Evolutionary conservation across 2,888 invertebrate species (phyloP).

Genomic region (Tholera decimalis): DNA sequence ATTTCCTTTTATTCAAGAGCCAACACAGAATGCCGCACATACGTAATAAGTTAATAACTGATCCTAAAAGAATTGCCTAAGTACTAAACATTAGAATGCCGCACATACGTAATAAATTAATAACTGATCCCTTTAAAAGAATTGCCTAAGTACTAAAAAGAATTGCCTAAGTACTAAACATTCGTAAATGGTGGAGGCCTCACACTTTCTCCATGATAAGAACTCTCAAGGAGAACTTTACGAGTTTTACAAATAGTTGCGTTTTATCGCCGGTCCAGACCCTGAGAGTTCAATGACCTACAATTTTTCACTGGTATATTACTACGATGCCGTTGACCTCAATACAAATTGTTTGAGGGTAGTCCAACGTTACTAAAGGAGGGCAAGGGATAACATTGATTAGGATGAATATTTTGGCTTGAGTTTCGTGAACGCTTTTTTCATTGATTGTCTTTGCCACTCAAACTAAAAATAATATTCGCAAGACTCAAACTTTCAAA

Average conservation of each 20-base stretch:
- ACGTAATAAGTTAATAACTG: no score
- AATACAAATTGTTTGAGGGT: conserved; percentile 31
- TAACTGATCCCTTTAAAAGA: not conserved
- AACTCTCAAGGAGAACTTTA: conserved; percentile 37
- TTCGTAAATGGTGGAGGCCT: conserved; percentile 3
- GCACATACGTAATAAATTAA: no score
- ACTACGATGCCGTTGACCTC: conserved; percentile 39
- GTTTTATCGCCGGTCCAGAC: conserved; percentile 39
- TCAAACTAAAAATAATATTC: no score
- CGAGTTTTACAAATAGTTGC: conserved; percentile 46
- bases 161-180: not conserved
- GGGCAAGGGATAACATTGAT: conserved; percentile 9
- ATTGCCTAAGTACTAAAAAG: not conserved
- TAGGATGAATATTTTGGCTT: not conserved
- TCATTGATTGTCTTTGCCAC: not conserved
- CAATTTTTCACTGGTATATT: conserved; percentile 46
- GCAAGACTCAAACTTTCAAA: no score
- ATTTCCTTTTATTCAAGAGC: no score
- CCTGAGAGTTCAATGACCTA: conserved; percentile 29
- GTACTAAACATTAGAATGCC: no score
- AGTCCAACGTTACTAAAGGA: conserved; percentile 22
- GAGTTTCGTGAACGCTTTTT: not conserved
- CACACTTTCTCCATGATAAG: conserved; percentile 30
- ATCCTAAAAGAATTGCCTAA: no score
- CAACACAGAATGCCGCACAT: no score